Conservation (phyloP, 2,888 invertebrate species). For the Rugalucina vietnamica region DNA sequence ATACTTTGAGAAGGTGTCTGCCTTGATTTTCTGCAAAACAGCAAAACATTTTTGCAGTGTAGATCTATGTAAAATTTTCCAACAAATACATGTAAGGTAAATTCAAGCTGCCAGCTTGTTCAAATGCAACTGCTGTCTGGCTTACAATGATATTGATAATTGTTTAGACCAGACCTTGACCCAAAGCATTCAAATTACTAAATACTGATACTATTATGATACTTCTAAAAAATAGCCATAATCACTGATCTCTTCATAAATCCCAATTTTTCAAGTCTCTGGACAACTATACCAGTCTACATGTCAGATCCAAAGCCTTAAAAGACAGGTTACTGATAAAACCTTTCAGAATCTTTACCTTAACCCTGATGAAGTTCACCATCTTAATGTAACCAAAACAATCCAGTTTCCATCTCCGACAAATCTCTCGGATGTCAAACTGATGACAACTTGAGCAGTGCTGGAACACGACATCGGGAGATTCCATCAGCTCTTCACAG, state of each 20-base stretch:
- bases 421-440: constrained; percentile 68
- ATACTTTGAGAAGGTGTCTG: constrained; percentile 12
- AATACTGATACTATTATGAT: too few relatives aligned
- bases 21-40: constrained; percentile 47
- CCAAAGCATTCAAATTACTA: too few relatives aligned
- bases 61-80: background rate
- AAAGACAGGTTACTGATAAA: too few relatives aligned
- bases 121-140: background rate
- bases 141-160: background rate
- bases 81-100: background rate
- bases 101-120: background rate
- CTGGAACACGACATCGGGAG: constrained; percentile 64
- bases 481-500: constrained; percentile 59
- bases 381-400: constrained; percentile 81
- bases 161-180: too few relatives aligned
- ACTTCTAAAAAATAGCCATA: too few relatives aligned
- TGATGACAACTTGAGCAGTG: constrained; percentile 69
- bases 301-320: too few relatives aligned
- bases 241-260: too few relatives aligned
- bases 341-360: too few relatives aligned
- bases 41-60: background rate
- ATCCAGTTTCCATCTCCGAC: constrained; percentile 70
- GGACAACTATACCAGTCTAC: too few relatives aligned
- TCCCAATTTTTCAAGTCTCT: too few relatives aligned
- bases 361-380: constrained; percentile 79